These are phyloP conservation scores for Telmatochromis brachygnathus DNA, from an alignment of 2,113 vertebrate species.

Conservation along the genomic window DNA sequence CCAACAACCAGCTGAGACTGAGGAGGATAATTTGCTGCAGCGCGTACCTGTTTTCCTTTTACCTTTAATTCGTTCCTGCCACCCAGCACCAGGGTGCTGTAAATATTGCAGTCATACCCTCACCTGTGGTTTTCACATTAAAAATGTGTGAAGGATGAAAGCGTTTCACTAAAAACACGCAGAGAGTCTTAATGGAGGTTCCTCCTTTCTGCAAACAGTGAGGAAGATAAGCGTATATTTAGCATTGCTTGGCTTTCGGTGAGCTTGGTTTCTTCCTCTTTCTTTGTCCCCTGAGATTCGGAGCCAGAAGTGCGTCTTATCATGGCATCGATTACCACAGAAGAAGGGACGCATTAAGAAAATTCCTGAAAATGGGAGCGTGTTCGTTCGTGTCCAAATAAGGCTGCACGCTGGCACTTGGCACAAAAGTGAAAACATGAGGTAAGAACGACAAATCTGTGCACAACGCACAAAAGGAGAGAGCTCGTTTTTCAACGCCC, in stretches of 20 bases:
- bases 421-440: neutral
- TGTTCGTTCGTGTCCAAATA: slow-evolving; percentile 53
- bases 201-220: neutral
- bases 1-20: neutral
- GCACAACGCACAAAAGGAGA: neutral
- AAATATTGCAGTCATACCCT: neutral
- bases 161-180: accelerated
- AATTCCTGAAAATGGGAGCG: slow-evolving; percentile 27
- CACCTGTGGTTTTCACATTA: neutral
- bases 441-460: slow-evolving; percentile 3
- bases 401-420: slow-evolving; percentile 28
- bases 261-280: neutral
- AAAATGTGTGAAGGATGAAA: neutral
- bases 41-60: neutral
- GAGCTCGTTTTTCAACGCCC: neutral
- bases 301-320: neutral
- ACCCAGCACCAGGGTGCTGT: neutral
- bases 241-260: neutral
- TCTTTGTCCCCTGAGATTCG: neutral
- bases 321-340: neutral
- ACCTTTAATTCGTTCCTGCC: neutral
- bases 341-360: slow-evolving; percentile 8
- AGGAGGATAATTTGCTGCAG: neutral
- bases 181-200: neutral
- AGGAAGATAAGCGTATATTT: neutral